These are phyloP conservation scores for Meteorus cinctellus DNA, from an alignment of 2,888 invertebrate species.

Conservation along the genomic window DNA sequence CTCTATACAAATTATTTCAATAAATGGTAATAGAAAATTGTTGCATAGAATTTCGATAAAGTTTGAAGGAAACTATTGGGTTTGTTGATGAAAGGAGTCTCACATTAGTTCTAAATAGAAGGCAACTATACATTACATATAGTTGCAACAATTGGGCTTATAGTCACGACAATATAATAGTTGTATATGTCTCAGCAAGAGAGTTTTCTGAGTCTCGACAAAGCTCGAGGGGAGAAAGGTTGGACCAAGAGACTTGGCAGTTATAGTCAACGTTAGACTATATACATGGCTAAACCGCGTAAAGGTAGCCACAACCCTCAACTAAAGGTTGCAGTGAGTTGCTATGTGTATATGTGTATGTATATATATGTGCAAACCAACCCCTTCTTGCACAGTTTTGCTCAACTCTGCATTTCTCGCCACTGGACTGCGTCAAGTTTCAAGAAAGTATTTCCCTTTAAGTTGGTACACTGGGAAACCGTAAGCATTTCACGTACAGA, in stretches of 20 bases:
- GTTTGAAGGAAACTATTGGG: conserved; percentile 7
- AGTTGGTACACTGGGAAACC: conserved; percentile 12
- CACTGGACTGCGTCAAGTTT: conserved; percentile 34
- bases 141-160: not conserved
- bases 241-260: not conserved
- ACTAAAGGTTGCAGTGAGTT: conserved; percentile 15
- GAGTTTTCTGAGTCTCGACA: not conserved
- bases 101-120: not conserved
- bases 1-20: not conserved
- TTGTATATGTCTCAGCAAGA: not conserved
- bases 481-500: conserved; percentile 24
- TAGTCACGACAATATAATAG: conserved; percentile 8
- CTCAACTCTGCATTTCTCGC: conserved; percentile 33
- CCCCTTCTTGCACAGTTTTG: not conserved
- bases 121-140: conserved; percentile 4
- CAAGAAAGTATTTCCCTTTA: conserved; percentile 36
- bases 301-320: conserved; percentile 11
- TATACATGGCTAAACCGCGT: not conserved
- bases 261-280: not conserved
- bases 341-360: not conserved
- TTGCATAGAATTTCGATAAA: conserved; percentile 8
- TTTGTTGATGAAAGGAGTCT: not conserved
- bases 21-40: not conserved
- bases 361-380: not conserved
- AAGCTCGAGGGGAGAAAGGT: not conserved